These are phyloP conservation scores for Knipowitschia caucasica DNA, from an alignment of 2,797 vertebrate species.

Conservation along the genomic window DNA sequence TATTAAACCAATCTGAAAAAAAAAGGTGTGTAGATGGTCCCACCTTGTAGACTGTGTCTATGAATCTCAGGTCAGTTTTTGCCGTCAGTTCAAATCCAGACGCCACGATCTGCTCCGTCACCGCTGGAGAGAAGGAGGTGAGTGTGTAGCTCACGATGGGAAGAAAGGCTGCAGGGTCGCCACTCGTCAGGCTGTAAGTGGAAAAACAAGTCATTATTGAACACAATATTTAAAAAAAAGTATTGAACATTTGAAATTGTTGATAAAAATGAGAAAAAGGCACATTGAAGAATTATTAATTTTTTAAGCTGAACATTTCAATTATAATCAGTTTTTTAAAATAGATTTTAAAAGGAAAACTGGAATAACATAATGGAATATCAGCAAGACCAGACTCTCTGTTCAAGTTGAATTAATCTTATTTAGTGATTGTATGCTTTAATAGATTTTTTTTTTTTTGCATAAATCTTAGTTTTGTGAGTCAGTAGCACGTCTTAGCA, in stretches of 20 bases:
- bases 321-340: no score
- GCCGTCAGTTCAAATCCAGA: slow-evolving; percentile 81
- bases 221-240: not conserved
- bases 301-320: no score
- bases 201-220: not conserved
- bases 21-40: not conserved
- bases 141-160: slow-evolving; percentile 88
- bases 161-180: slow-evolving; percentile 84
- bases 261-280: no score
- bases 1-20: not conserved
- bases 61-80: slow-evolving; percentile 90
- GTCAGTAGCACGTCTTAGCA: no score
- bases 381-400: no score
- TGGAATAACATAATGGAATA: no score
- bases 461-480: no score
- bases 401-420: no score
- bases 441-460: no score
- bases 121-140: slow-evolving; percentile 84
- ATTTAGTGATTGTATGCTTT: no score
- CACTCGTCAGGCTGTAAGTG: slow-evolving; percentile 82
- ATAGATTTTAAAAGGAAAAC: no score
- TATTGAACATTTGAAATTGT: not conserved
- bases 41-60: slow-evolving; percentile 92
- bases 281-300: no score
- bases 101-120: slow-evolving; percentile 84